These are phyloP conservation scores for Sitobion miscanthi DNA, from an alignment of 1,140 invertebrate genomes.

Conservation along the genomic window DNA sequence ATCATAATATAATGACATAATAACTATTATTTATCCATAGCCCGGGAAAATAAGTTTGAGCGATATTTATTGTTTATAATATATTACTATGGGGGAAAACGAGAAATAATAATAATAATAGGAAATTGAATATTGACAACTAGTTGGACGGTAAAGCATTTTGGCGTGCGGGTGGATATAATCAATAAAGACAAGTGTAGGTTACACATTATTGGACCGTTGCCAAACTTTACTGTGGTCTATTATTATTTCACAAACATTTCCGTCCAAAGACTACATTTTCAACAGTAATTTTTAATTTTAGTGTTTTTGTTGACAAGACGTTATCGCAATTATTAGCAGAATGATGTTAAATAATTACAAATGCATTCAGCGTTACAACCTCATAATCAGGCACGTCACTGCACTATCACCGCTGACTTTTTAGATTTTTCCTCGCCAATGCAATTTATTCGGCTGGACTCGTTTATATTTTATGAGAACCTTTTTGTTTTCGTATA, in stretches of 20 bases:
- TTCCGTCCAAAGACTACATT: neutral
- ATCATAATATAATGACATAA: too few relatives aligned
- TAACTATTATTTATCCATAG: too few relatives aligned
- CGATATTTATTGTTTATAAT: neutral
- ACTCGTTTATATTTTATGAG: neutral
- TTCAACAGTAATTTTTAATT: neutral
- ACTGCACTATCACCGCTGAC: neutral
- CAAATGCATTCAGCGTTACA: neutral
- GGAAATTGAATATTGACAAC: neutral
- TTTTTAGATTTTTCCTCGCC: neutral
- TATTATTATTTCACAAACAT: neutral
- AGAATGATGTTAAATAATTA: neutral
- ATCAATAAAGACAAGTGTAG: neutral
- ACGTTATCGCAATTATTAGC: neutral
- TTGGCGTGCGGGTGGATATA: neutral
- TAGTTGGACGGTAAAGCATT: neutral
- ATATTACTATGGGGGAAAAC: neutral
- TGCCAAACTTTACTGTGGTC: neutral
- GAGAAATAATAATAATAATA: neutral
- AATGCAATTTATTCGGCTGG: neutral
- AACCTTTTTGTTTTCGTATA: neutral
- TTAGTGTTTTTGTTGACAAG: neutral
- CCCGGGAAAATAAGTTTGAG: neutral
- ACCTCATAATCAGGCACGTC: neutral
- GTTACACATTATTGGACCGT: neutral